These are phyloP conservation scores for Hybos culiciformis DNA, from an alignment of 2,888 invertebrate genomes.

Conservation along the genomic window DNA sequence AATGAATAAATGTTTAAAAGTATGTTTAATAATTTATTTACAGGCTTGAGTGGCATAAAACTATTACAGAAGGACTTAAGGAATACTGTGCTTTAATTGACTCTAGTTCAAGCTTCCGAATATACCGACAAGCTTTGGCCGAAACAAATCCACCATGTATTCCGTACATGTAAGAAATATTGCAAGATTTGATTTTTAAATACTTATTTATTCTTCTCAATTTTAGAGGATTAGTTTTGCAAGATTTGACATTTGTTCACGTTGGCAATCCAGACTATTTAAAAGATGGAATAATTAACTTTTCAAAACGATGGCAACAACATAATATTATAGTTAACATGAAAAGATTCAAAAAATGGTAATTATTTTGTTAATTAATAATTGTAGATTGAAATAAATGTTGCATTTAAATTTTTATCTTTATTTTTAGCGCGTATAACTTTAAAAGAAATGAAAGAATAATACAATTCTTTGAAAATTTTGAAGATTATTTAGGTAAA, in stretches of 20 bases:
- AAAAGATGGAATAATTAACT: slow-evolving; percentile 78
- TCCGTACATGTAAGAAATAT: slow-evolving; percentile 80
- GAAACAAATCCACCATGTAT: slow-evolving; percentile 97
- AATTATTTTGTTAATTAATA: slow-evolving; percentile 28
- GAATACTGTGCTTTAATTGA: slow-evolving; percentile 95
- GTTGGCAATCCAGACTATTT: slow-evolving; percentile 90
- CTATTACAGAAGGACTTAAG: slow-evolving; percentile 79
- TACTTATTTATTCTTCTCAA: slow-evolving; percentile 12
- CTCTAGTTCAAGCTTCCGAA: slow-evolving; percentile 92
- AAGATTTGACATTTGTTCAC: slow-evolving; percentile 98
- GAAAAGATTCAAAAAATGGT: slow-evolving; percentile 96
- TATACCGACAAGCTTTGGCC: slow-evolving; percentile 87
- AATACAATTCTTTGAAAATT: slow-evolving; percentile 90
- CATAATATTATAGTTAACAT: slow-evolving; percentile 96
- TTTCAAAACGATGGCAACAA: slow-evolving; percentile 97
- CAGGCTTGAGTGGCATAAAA: slow-evolving; percentile 86
- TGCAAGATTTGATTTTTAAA: background rate
- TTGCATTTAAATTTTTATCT: slow-evolving; percentile 1
- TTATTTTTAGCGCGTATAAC: slow-evolving; percentile 63
- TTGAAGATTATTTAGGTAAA: slow-evolving; percentile 87
- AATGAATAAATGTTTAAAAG: background rate
- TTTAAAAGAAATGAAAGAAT: slow-evolving; percentile 90
- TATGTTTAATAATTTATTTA: slow-evolving; percentile 26
- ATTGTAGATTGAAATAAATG: too few relatives aligned
- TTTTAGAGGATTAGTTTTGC: slow-evolving; percentile 86